Conservation (phyloP, 1,140 invertebrate species). For the Brachionus asplanchnoidis region DNA sequence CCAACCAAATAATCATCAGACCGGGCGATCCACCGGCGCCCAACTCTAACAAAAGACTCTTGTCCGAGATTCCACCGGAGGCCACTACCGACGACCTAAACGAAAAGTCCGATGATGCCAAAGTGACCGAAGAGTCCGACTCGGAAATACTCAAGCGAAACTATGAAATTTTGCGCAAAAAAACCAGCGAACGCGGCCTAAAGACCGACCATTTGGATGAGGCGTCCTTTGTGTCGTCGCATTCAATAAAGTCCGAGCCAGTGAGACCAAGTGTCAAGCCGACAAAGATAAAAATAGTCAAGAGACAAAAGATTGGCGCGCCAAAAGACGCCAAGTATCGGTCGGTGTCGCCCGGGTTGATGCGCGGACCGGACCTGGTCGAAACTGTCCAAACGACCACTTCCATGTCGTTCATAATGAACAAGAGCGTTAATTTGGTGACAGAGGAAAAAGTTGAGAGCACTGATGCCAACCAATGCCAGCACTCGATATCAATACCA, state of each 20-base stretch:
- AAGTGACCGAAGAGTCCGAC: neutral
- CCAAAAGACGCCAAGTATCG: neutral
- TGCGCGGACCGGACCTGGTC: constrained; percentile 6
- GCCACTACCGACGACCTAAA: neutral
- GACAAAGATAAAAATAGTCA: constrained; percentile 29
- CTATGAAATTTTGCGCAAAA: constrained; percentile 18
- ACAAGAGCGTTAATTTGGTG: constrained; percentile 36
- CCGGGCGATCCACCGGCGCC: neutral
- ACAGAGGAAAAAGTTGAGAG: constrained; percentile 17
- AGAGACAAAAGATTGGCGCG: neutral
- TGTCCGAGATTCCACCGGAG: neutral
- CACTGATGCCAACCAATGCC: neutral
- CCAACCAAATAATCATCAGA: constrained; percentile 10
- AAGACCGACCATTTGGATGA: neutral
- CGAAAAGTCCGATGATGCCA: neutral
- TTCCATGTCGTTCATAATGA: constrained; percentile 40
- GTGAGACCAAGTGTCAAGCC: neutral
- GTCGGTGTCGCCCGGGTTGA: constrained; percentile 3
- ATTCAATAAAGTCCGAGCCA: neutral
- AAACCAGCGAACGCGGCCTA: constrained; percentile 3
- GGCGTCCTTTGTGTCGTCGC: neutral
- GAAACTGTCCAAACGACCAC: constrained; percentile 34
- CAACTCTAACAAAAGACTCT: neutral
- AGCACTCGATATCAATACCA: neutral
- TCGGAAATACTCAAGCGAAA: constrained; percentile 14